These are phyloP conservation scores for Eulemur mongoz DNA, from an alignment of 2,797 vertebrate genomes.

Conservation along the genomic window DNA sequence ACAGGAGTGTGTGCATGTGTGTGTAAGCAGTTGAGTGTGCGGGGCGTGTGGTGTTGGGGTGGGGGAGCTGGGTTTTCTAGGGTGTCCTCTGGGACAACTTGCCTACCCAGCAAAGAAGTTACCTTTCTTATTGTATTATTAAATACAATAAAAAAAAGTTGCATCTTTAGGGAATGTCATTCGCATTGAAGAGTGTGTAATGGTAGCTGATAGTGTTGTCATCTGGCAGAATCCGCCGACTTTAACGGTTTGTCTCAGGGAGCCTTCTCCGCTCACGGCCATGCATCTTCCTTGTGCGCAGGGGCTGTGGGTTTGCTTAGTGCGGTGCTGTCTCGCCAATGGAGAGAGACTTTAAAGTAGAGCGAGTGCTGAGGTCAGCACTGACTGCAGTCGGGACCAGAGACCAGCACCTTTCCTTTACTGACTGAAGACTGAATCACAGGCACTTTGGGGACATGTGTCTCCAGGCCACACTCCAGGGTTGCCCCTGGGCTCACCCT, in stretches of 20 bases:
- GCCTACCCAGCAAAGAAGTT: background rate
- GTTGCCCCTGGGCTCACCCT: fast-evolving
- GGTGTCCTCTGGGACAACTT: fast-evolving
- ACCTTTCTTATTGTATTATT: background rate
- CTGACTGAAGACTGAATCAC: fast-evolving
- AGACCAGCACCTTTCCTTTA: fast-evolving
- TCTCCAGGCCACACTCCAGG: fast-evolving
- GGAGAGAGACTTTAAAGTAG: fast-evolving
- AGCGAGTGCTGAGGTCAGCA: fast-evolving
- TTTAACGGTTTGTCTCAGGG: background rate
- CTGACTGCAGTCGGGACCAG: fast-evolving
- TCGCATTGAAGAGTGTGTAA: background rate
- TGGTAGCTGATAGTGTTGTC: fast-evolving
- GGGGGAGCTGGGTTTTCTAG: background rate
- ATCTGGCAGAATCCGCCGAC: background rate
- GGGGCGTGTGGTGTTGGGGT: fast-evolving
- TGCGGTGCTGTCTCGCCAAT: fast-evolving
- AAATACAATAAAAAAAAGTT: background rate
- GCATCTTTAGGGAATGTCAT: background rate
- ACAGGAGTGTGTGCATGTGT: too few species aligned
- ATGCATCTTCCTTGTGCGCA: fast-evolving
- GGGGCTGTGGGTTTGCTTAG: background rate
- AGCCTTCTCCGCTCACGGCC: fast-evolving
- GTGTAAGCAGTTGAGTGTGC: background rate
- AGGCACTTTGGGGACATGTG: fast-evolving